These are phyloP conservation scores for Notiomystis cincta DNA, from an alignment of 2,113 vertebrate species.

Conservation along the genomic window DNA sequence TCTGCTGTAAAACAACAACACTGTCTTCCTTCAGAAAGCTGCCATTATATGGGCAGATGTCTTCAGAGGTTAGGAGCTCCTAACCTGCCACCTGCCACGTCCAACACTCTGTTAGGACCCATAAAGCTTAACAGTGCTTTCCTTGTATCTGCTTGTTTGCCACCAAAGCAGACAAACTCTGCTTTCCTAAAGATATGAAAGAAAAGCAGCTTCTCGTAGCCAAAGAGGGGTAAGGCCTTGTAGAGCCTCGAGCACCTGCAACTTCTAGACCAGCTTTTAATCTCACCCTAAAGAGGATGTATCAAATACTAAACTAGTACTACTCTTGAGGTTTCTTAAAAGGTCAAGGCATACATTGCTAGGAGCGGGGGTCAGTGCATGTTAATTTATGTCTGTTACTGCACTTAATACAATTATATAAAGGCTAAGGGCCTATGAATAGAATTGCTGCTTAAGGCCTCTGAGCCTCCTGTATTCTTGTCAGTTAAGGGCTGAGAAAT, in stretches of 20 bases:
- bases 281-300: neutral
- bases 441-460: conserved; percentile 54
- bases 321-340: conserved; percentile 21
- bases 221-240: neutral
- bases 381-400: conserved; percentile 37
- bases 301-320: neutral
- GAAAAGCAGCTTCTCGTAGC: neutral
- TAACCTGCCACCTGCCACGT: neutral
- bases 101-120: neutral
- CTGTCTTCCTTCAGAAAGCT: neutral
- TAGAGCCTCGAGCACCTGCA: neutral
- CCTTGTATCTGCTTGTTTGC: neutral
- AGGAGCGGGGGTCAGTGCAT: neutral
- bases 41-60: neutral
- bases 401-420: conserved; percentile 43
- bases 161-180: neutral
- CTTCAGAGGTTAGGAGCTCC: neutral
- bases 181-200: neutral
- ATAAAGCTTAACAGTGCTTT: neutral
- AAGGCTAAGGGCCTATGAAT: conserved; percentile 50
- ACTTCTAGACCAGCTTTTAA: neutral
- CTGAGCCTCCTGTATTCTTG: conserved; percentile 14
- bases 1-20: neutral
- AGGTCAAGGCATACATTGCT: neutral
- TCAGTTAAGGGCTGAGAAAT: conserved; percentile 30